Evolutionary conservation across 2,888 invertebrate genomes (phyloP).

Genomic region (Agrochola circellaris): DNA sequence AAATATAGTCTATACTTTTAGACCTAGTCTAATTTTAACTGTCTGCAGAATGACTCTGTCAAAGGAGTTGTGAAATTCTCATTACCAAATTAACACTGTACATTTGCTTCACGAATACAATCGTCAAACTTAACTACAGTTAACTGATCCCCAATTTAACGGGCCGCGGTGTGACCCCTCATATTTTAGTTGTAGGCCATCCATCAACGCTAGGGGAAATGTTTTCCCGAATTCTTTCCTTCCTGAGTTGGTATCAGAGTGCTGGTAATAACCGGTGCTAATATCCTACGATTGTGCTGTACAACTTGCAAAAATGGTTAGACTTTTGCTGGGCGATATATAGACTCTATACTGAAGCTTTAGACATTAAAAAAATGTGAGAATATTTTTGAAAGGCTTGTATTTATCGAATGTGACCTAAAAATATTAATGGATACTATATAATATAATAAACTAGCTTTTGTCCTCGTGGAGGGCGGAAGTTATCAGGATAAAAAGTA

Average conservation of each 20-base stretch:
- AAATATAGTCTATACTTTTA: too few relatives aligned
- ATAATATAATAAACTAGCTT: too few relatives aligned
- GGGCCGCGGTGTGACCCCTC: conserved; percentile 41
- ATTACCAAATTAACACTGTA: not conserved
- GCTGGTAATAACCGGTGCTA: conserved; percentile 69
- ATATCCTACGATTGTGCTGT: conserved; percentile 62
- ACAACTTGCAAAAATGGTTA: conserved; percentile 62
- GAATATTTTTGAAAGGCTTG: not conserved
- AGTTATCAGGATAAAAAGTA: not conserved
- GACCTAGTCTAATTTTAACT: not conserved
- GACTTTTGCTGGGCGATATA: not conserved
- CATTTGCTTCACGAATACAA: not conserved
- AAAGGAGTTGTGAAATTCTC: not conserved
- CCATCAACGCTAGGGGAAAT: conserved; percentile 75
- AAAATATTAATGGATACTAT: not conserved
- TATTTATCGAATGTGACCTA: too few relatives aligned
- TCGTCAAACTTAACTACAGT: conserved; percentile 32
- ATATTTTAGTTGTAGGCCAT: conserved; percentile 62
- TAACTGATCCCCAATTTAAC: conserved; percentile 29
- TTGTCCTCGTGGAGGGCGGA: too few relatives aligned
- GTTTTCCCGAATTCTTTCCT: conserved; percentile 75
- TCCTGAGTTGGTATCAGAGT: conserved; percentile 69
- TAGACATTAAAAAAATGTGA: too few relatives aligned
- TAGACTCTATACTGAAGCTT: not conserved
- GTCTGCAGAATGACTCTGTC: not conserved